phyloP scores from a whole-genome alignment of 2,797 vertebrate species.

The Bovichtus variegatus region DNA sequence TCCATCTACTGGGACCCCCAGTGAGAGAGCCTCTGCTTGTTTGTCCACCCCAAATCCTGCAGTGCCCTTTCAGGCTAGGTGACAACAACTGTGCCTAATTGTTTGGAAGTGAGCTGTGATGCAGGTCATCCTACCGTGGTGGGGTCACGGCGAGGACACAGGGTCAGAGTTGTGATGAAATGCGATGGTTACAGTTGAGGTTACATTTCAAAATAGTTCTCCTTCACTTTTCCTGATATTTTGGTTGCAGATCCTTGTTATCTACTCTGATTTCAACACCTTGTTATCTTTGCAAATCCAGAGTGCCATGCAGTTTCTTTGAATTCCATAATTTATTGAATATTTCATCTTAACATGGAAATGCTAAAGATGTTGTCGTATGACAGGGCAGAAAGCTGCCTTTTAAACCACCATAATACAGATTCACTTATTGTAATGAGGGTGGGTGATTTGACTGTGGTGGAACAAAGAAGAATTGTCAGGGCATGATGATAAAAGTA shows the following conservation, averaged over 20 bases:
- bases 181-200: too few species aligned
- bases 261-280: background rate
- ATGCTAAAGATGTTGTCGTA: background rate
- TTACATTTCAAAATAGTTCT: too few species aligned
- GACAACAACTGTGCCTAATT: slow-evolving; percentile 67
- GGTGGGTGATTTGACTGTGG: background rate
- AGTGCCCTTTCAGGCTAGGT: slow-evolving; percentile 68
- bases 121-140: slow-evolving; percentile 13
- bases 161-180: too few species aligned
- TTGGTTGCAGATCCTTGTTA: background rate
- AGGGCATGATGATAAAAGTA: background rate
- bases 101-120: slow-evolving; percentile 68
- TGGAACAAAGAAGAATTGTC: background rate
- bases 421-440: background rate
- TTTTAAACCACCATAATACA: background rate
- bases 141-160: slow-evolving; percentile 42
- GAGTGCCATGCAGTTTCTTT: background rate
- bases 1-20: slow-evolving; percentile 65
- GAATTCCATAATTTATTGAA: background rate
- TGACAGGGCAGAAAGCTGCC: background rate
- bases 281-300: background rate
- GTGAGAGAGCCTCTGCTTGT: slow-evolving; percentile 72
- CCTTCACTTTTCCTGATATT: background rate
- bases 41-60: slow-evolving; percentile 32
- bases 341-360: background rate